These are phyloP conservation scores for Platichthys flesus DNA, from an alignment of 2,113 vertebrate genomes.

Conservation along the genomic window DNA sequence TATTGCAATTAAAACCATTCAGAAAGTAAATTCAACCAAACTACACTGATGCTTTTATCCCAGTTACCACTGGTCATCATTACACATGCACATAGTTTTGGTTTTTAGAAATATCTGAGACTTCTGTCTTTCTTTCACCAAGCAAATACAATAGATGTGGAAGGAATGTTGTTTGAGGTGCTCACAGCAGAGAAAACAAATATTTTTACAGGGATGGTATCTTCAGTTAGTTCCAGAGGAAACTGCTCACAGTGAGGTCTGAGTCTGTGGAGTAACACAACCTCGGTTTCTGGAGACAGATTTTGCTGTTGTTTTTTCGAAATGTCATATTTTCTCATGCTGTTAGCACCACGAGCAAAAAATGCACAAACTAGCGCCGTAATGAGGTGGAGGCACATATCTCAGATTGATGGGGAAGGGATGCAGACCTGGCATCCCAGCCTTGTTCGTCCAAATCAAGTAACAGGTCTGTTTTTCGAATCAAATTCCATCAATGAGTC, in stretches of 20 bases:
- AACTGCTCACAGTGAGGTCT: background rate
- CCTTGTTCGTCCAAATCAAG: too few species aligned
- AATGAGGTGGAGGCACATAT: background rate
- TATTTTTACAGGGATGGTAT: background rate
- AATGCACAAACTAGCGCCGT: background rate
- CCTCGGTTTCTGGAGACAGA: background rate
- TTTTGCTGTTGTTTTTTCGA: background rate
- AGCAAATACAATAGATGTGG: background rate
- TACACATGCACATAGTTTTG: background rate
- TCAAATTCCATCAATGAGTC: too few species aligned
- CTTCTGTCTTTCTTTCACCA: background rate
- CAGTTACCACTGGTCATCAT: background rate
- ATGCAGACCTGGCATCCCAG: too few species aligned
- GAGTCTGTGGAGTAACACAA: background rate
- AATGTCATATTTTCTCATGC: background rate
- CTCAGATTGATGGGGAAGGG: background rate
- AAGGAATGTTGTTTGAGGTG: background rate
- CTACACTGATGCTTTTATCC: background rate
- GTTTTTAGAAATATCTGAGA: background rate
- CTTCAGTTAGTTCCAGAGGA: background rate
- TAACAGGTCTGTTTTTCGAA: too few species aligned
- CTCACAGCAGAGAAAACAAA: background rate
- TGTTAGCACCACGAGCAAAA: background rate
- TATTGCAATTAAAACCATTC: conserved; percentile 1
- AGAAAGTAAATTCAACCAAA: conserved; percentile 14